These are phyloP conservation scores for Spea bombifrons DNA, from an alignment of 2,113 vertebrate genomes.

Conservation along the genomic window DNA sequence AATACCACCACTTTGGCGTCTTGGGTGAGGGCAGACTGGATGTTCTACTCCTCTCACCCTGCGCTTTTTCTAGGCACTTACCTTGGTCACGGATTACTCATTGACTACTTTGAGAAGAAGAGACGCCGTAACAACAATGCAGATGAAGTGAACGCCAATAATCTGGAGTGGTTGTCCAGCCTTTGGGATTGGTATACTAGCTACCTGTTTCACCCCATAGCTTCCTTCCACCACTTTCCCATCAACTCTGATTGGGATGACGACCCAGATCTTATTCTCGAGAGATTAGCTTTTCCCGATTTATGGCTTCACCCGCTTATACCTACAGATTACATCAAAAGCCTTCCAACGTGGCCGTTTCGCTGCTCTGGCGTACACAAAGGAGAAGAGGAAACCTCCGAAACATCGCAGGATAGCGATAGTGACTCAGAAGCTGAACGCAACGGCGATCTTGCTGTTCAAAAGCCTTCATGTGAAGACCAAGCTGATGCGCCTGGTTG, in stretches of 20 bases:
- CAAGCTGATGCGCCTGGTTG: slow-evolving; percentile 13
- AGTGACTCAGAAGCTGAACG: slow-evolving; percentile 69
- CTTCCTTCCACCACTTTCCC: slow-evolving; percentile 87
- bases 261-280: slow-evolving; percentile 83
- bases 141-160: slow-evolving; percentile 86
- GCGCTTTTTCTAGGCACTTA: slow-evolving; percentile 95
- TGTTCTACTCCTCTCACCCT: slow-evolving; percentile 95
- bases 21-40: slow-evolving; percentile 92
- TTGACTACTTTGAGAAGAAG: slow-evolving; percentile 97
- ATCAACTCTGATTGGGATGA: slow-evolving; percentile 92
- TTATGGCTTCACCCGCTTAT: slow-evolving; percentile 94
- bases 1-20: slow-evolving; percentile 92
- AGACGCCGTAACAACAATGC: slow-evolving; percentile 73
- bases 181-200: slow-evolving; percentile 98
- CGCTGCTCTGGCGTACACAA: slow-evolving; percentile 53
- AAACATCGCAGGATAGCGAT: slow-evolving; percentile 65
- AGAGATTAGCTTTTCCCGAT: slow-evolving; percentile 89
- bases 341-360: slow-evolving; percentile 86
- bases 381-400: slow-evolving; percentile 61
- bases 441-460: slow-evolving; percentile 47
- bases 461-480: slow-evolving; percentile 56
- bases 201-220: slow-evolving; percentile 89
- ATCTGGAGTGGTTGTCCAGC: slow-evolving; percentile 92
- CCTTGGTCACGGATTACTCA: slow-evolving; percentile 86
- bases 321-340: slow-evolving; percentile 90